Conservation (phyloP, 2,888 invertebrate genomes). For the Ormyrus labotus region DNA sequence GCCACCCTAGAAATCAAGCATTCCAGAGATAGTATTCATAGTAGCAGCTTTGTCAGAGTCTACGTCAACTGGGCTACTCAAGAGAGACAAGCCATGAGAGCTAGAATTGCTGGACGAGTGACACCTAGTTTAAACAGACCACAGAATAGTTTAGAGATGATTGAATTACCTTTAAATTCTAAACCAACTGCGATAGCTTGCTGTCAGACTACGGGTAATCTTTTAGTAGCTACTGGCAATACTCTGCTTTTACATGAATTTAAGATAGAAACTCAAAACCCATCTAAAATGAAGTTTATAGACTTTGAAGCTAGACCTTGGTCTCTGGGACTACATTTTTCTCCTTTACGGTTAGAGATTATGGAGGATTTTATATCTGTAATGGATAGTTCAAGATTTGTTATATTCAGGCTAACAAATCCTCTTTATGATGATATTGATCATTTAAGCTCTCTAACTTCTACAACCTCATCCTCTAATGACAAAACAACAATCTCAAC, state of each 20-base stretch:
- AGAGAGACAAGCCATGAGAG: slow-evolving; percentile 79
- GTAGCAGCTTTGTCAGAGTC: slow-evolving; percentile 79
- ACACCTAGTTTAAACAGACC: slow-evolving; percentile 83
- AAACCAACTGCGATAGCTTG: slow-evolving; percentile 81
- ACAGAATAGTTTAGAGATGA: slow-evolving; percentile 83
- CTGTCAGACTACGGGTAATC: slow-evolving; percentile 79
- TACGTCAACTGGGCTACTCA: slow-evolving; percentile 85
- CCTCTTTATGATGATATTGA: slow-evolving; percentile 72
- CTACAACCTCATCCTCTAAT: slow-evolving; percentile 67
- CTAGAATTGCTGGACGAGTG: slow-evolving; percentile 85
- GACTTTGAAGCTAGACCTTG: slow-evolving; percentile 84
- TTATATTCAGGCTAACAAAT: slow-evolving; percentile 77
- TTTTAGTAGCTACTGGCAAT: slow-evolving; percentile 75
- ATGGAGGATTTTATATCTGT: slow-evolving; percentile 84
- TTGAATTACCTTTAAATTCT: slow-evolving; percentile 82
- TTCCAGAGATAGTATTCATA: slow-evolving; percentile 65
- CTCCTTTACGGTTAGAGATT: slow-evolving; percentile 79
- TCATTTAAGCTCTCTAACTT: slow-evolving; percentile 68
- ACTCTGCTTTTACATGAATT: slow-evolving; percentile 79
- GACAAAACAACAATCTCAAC: slow-evolving; percentile 70
- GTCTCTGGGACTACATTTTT: slow-evolving; percentile 81
- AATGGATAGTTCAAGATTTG: slow-evolving; percentile 80
- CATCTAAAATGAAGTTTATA: slow-evolving; percentile 82
- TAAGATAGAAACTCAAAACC: slow-evolving; percentile 81
- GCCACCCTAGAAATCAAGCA: slow-evolving; percentile 81